Percentiles rank a stretch among this genome's conserved stretches.
Evolutionary conservation across 2,797 vertebrate genomes (phyloP).

Genomic region (Sebastes kiyomatsui): DNA sequence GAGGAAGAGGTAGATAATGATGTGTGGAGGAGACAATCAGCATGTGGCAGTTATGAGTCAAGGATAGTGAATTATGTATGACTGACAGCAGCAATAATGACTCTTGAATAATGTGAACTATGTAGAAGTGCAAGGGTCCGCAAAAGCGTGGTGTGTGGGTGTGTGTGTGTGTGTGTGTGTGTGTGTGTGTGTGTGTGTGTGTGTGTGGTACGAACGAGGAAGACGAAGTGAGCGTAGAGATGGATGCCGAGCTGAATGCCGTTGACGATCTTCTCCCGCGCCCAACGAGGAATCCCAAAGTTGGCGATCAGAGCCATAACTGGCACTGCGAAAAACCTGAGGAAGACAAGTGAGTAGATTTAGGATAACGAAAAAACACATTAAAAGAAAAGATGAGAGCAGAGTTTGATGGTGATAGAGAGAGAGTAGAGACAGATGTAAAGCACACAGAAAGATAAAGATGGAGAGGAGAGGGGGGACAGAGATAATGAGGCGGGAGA

Average conservation of each 20-base stretch:
- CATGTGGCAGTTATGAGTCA: slow-evolving; percentile 52
- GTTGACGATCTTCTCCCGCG: slow-evolving; percentile 95
- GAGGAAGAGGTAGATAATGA: slow-evolving; percentile 61
- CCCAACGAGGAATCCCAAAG: slow-evolving; percentile 95
- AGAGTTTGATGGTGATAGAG: slow-evolving; percentile 25
- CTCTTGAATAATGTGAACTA: slow-evolving; percentile 47
- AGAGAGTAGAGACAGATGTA: slow-evolving; percentile 31
- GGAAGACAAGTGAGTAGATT: slow-evolving; percentile 32
- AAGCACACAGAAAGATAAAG: slow-evolving; percentile 40
- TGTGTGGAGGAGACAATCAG: slow-evolving; percentile 66
- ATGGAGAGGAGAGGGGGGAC: slow-evolving; percentile 24
- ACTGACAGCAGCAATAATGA: slow-evolving; percentile 54
- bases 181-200: not conserved
- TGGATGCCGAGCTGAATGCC: slow-evolving; percentile 94
- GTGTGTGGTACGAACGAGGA: slow-evolving; percentile 82
- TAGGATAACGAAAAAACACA: slow-evolving; percentile 15
- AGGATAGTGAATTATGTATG: slow-evolving; percentile 64
- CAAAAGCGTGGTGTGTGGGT: not conserved
- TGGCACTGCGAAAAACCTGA: slow-evolving; percentile 93
- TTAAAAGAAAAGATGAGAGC: slow-evolving; percentile 32
- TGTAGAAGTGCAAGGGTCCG: slow-evolving; percentile 18
- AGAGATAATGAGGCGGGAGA: slow-evolving; percentile 66
- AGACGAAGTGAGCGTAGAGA: slow-evolving; percentile 92
- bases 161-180: not conserved
- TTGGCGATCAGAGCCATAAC: slow-evolving; percentile 93